Evolutionary conservation across 2,888 invertebrate species (phyloP).

Genomic region (Perdita meconis): DNA sequence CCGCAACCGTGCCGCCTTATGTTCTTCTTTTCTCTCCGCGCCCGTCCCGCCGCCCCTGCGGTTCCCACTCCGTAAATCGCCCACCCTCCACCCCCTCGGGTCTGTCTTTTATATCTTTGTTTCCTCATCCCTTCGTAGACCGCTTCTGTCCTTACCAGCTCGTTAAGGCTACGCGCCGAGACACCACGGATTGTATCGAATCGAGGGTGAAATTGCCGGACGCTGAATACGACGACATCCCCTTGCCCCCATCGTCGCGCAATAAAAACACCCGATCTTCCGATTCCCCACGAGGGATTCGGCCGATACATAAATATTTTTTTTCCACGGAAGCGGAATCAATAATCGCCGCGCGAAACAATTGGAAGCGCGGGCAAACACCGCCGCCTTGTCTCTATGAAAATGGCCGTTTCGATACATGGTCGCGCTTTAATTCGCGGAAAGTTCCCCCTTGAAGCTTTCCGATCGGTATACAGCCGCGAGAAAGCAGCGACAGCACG

Average conservation of each 20-base stretch:
- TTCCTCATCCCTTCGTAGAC: slow-evolving; percentile 46
- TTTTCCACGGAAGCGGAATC: slow-evolving; percentile 44
- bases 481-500: slow-evolving; percentile 68
- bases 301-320: slow-evolving; percentile 8
- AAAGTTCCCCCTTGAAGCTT: slow-evolving; percentile 50
- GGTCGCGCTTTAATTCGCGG: slow-evolving; percentile 53
- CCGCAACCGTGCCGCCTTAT: slow-evolving; percentile 53
- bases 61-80: slow-evolving; percentile 18
- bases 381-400: not conserved
- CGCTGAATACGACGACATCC: slow-evolving; percentile 17
- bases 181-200: slow-evolving; percentile 53
- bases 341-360: slow-evolving; percentile 44
- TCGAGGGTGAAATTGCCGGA: slow-evolving; percentile 51
- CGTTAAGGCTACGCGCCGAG: slow-evolving; percentile 56
- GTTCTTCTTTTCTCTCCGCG: slow-evolving; percentile 5
- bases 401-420: slow-evolving; percentile 49
- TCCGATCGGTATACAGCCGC: slow-evolving; percentile 50
- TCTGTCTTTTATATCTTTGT: slow-evolving; percentile 11
- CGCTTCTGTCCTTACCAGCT: slow-evolving; percentile 35
- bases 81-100: slow-evolving; percentile 1
- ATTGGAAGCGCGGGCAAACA: slow-evolving; percentile 30
- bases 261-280: not conserved
- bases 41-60: slow-evolving; percentile 1
- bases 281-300: not conserved
- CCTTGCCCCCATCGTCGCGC: slow-evolving; percentile 8